These are phyloP conservation scores for Omphaloscelis lunosa DNA, from an alignment of 2,888 invertebrate species.

Conservation along the genomic window DNA sequence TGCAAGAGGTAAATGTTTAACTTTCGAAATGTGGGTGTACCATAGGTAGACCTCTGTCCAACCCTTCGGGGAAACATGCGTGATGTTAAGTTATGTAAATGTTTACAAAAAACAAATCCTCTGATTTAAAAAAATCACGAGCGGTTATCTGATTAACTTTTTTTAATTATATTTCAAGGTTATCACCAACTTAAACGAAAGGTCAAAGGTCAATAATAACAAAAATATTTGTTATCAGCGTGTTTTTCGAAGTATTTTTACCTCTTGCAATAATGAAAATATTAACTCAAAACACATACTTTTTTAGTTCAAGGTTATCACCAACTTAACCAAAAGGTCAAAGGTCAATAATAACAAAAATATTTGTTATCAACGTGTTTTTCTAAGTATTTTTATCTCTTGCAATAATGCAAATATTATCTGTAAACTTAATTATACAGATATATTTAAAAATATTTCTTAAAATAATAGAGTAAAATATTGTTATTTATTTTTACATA, in stretches of 20 bases:
- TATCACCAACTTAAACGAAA: conserved; percentile 28
- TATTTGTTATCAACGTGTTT: not conserved
- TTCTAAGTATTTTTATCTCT: not conserved
- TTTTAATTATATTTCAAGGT: conserved; percentile 19
- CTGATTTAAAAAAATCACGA: not conserved
- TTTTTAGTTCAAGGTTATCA: conserved; percentile 31
- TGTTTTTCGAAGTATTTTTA: not conserved
- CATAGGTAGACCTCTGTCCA: no score
- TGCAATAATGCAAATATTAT: conserved; percentile 19
- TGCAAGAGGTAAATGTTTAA: conserved; percentile 20
- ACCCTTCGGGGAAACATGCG: no score
- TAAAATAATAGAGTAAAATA: not conserved
- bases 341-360: conserved; percentile 37
- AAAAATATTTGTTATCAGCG: no score
- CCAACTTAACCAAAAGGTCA: conserved; percentile 36
- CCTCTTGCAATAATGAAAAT: no score
- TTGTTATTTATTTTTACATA: not conserved
- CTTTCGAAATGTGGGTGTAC: no score
- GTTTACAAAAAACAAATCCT: not conserved
- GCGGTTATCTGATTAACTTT: not conserved
- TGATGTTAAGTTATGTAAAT: conserved; percentile 1
- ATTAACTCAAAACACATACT: no score
- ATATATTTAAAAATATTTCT: not conserved
- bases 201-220: conserved; percentile 28
- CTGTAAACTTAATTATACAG: not conserved